Conservation (phyloP, 2,113 vertebrate species). For the Sinocyclocheilus rhinocerous region DNA sequence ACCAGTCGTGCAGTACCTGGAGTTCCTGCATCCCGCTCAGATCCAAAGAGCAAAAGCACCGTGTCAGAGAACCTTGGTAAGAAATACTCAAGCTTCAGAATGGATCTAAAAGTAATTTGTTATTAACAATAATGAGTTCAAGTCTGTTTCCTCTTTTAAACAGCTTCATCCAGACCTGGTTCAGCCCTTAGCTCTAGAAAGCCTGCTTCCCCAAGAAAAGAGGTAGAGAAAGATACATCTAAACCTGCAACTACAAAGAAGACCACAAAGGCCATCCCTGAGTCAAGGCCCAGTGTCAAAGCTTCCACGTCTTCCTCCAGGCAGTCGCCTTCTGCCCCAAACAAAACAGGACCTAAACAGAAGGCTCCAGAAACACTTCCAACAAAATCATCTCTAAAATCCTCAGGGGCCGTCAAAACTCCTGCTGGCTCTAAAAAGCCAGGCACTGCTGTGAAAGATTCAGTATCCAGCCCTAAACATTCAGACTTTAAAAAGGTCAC, state of each 20-base stretch:
- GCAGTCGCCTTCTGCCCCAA: slow-evolving; percentile 44
- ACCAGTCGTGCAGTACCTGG: slow-evolving; percentile 75
- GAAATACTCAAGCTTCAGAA: slow-evolving; percentile 21
- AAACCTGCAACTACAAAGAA: slow-evolving; percentile 79
- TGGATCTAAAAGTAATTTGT: not conserved
- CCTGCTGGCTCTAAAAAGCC: slow-evolving; percentile 61
- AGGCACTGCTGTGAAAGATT: slow-evolving; percentile 60
- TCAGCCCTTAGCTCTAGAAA: slow-evolving; percentile 74
- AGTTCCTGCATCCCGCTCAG: slow-evolving; percentile 65
- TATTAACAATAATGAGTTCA: not conserved
- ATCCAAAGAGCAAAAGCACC: slow-evolving; percentile 77
- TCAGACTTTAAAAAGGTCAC: slow-evolving; percentile 51
- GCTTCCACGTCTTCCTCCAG: slow-evolving; percentile 64
- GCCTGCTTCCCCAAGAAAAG: slow-evolving; percentile 83
- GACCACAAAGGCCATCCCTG: slow-evolving; percentile 70
- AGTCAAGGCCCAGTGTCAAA: slow-evolving; percentile 78
- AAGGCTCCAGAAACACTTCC: slow-evolving; percentile 63
- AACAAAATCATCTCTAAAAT: slow-evolving; percentile 62
- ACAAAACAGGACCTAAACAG: slow-evolving; percentile 67
- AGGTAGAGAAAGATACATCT: slow-evolving; percentile 75
- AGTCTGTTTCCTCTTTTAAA: slow-evolving; percentile 58
- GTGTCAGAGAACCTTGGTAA: slow-evolving; percentile 82
- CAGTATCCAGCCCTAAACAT: slow-evolving; percentile 45
- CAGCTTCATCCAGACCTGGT: slow-evolving; percentile 77
- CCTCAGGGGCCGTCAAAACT: slow-evolving; percentile 59